Conservation (phyloP, 1,140 invertebrate species). For the Orussus abietinus region DNA sequence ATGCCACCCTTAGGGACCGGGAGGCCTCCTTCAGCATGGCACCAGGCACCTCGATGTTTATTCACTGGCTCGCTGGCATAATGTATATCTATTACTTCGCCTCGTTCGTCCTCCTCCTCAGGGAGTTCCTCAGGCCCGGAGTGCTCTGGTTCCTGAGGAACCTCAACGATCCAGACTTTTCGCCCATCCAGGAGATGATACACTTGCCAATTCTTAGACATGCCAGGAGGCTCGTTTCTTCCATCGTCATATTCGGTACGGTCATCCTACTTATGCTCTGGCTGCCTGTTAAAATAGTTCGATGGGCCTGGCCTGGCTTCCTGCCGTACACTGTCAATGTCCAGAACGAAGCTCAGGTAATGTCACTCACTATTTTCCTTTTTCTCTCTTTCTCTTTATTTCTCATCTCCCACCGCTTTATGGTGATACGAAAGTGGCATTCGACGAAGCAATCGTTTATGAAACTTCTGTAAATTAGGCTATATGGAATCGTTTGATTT, state of each 20-base stretch:
- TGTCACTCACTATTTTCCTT: too few relatives aligned
- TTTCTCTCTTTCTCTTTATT: too few relatives aligned
- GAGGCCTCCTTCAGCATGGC: slow-evolving; percentile 82
- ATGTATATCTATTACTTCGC: slow-evolving; percentile 99
- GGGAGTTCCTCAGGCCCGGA: slow-evolving; percentile 92
- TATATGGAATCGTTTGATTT: too few relatives aligned
- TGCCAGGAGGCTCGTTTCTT: slow-evolving; percentile 83
- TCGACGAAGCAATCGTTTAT: too few relatives aligned
- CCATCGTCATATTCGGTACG: slow-evolving; percentile 93
- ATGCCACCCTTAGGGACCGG: slow-evolving; percentile 83
- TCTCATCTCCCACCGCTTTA: too few relatives aligned
- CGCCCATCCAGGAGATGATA: slow-evolving; percentile 99
- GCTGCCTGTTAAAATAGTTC: slow-evolving; percentile 88
- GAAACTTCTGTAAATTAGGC: too few relatives aligned
- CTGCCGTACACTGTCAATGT: slow-evolving; percentile 89
- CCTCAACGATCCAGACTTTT: slow-evolving; percentile 98
- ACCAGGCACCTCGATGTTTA: slow-evolving; percentile 95
- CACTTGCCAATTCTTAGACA: slow-evolving; percentile 91
- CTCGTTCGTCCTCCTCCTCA: slow-evolving; percentile 88
- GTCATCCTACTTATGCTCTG: slow-evolving; percentile 94
- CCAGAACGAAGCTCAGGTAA: slow-evolving; percentile 70
- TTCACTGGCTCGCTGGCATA: slow-evolving; percentile 99
- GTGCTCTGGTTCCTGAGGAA: slow-evolving; percentile 96
- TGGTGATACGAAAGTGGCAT: too few relatives aligned
- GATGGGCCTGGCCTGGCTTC: slow-evolving; percentile 78